Evolutionary conservation across 35 echinoderm and acorn worm genomes (phyloP).

Genomic region (Chiridota heheva): DNA sequence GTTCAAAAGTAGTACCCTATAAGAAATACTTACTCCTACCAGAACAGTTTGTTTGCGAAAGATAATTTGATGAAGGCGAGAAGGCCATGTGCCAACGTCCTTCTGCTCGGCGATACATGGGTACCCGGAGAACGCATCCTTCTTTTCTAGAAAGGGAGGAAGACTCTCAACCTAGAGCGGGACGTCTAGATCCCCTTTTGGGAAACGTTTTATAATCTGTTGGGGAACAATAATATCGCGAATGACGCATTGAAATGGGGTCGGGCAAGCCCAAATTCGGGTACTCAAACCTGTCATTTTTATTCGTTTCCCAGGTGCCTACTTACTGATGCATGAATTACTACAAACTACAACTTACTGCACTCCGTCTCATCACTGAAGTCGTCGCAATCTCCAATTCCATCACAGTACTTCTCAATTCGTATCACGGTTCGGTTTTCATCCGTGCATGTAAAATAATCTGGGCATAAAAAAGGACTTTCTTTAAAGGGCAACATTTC

Average conservation of each 20-base stretch:
- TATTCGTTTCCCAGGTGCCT: background rate
- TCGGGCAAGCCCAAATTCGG: background rate
- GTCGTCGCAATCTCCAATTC: constrained; percentile 15
- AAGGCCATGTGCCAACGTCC: too few species aligned
- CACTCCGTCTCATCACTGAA: constrained; percentile 19
- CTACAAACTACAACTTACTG: background rate
- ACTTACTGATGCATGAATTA: background rate
- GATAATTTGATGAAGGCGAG: too few species aligned
- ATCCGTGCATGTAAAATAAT: constrained; percentile 2
- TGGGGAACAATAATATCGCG: background rate
- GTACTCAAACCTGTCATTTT: background rate
- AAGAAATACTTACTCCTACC: too few species aligned
- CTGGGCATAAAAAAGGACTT: background rate
- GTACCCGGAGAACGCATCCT: too few species aligned
- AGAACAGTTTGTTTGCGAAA: too few species aligned
- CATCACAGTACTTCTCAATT: constrained; percentile 34
- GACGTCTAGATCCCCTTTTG: background rate
- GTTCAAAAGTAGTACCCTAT: too few species aligned
- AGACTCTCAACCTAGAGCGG: too few species aligned
- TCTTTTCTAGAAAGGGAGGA: too few species aligned
- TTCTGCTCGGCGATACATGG: too few species aligned
- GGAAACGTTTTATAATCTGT: background rate
- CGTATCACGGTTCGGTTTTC: background rate
- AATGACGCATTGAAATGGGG: background rate
- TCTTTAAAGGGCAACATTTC: background rate